Conservation (phyloP, 2,888 invertebrate genomes). For the Asteroscopus sphinx region DNA sequence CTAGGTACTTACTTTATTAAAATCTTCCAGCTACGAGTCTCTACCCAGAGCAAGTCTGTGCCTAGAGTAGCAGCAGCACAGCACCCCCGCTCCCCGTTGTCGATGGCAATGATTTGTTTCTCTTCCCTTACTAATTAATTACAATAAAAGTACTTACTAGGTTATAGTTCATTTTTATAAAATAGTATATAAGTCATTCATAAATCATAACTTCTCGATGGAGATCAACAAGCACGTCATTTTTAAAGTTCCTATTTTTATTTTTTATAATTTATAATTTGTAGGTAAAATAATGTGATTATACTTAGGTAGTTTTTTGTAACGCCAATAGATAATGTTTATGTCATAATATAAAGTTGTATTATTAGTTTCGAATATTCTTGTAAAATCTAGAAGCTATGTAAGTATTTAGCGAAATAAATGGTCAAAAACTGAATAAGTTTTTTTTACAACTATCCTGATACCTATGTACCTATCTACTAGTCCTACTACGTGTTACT, state of each 20-base stretch:
- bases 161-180: slow-evolving; percentile 31
- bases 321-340: slow-evolving; percentile 38
- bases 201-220: slow-evolving; percentile 29
- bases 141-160: slow-evolving; percentile 63
- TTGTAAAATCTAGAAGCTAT: slow-evolving; percentile 37
- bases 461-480: too few relatives aligned
- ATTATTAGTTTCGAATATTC: slow-evolving; percentile 53
- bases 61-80: too few relatives aligned
- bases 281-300: slow-evolving; percentile 31
- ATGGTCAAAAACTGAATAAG: slow-evolving; percentile 14
- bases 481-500: too few relatives aligned
- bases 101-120: too few relatives aligned
- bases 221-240: slow-evolving; percentile 63
- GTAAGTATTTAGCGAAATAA: slow-evolving; percentile 46
- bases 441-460: not conserved
- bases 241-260: slow-evolving; percentile 75
- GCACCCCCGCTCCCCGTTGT: slow-evolving; percentile 3
- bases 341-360: slow-evolving; percentile 51
- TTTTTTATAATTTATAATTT: slow-evolving; percentile 62
- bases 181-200: slow-evolving; percentile 21
- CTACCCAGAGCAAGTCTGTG: too few relatives aligned
- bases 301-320: slow-evolving; percentile 36
- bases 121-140: slow-evolving; percentile 27
- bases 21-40: too few relatives aligned
- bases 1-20: too few relatives aligned